A percentile compares a stretch with the other conserved stretches of the same genome.
Evolutionary conservation across 2,888 invertebrate genomes (phyloP).

Genomic region (Arenicola marina): DNA sequence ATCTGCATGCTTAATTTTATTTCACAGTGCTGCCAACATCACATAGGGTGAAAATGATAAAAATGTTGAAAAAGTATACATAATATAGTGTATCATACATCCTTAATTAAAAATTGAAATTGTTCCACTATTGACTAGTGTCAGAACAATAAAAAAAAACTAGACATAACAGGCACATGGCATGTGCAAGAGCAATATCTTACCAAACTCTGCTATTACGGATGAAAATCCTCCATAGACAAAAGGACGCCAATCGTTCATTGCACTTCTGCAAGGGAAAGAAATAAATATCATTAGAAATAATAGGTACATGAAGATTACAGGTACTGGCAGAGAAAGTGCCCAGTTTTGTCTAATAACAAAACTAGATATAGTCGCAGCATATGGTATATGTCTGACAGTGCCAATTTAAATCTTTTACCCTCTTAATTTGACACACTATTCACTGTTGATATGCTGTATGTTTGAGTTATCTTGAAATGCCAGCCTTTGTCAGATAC

Average conservation of each 20-base stretch:
- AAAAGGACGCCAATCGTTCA: constrained; percentile 84
- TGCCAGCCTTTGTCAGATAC: no score
- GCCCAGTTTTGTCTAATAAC: no score
- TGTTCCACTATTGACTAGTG: not conserved
- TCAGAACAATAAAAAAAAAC: not conserved
- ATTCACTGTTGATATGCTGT: no score
- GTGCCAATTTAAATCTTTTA: no score
- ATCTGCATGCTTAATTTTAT: no score
- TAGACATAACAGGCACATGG: not conserved
- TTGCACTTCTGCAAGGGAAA: not conserved
- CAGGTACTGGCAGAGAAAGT: no score
- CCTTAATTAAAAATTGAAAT: not conserved
- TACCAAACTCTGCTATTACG: constrained; percentile 91
- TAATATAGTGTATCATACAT: not conserved
- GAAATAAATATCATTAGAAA: not conserved
- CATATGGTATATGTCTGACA: no score
- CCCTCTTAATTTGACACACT: no score
- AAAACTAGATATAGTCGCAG: no score
- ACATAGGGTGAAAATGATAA: not conserved
- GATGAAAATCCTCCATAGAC: constrained; percentile 92
- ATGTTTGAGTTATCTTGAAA: no score
- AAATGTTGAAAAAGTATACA: no score
- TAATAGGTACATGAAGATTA: no score
- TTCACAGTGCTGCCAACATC: not conserved
- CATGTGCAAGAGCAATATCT: constrained; percentile 46